A percentile compares a stretch with the other conserved stretches of the same genome.
These are phyloP conservation scores for Percina caprodes DNA, from an alignment of 2,113 vertebrate genomes.

Conservation along the genomic window DNA sequence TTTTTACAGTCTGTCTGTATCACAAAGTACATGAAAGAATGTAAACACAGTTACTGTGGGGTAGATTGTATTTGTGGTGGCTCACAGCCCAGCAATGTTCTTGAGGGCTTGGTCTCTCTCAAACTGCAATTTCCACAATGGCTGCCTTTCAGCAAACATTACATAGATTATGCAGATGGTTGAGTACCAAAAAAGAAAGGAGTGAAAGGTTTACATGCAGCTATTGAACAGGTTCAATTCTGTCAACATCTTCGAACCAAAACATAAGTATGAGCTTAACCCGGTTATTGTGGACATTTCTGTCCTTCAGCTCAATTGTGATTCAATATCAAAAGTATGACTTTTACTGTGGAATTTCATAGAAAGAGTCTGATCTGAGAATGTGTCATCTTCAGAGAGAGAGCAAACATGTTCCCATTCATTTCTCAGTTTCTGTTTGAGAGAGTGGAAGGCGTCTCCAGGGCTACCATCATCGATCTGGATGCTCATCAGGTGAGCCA, in stretches of 20 bases:
- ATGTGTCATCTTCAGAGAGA: constrained; percentile 11
- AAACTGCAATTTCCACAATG: neutral
- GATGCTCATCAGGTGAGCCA: constrained; percentile 96
- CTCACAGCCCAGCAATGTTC: too few species aligned
- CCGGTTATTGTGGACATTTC: neutral
- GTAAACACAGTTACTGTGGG: too few species aligned
- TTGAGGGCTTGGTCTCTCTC: neutral
- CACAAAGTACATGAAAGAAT: too few species aligned
- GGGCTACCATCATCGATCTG: constrained; percentile 94
- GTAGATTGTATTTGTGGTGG: too few species aligned
- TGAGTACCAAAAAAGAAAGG: neutral
- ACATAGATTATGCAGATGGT: neutral
- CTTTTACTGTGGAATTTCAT: neutral
- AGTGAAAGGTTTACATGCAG: neutral
- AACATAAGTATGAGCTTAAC: neutral
- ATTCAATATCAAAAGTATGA: neutral
- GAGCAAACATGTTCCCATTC: constrained; percentile 16
- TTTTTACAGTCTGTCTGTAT: too few species aligned
- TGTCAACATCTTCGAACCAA: neutral
- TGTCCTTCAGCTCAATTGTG: neutral
- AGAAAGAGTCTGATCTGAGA: neutral
- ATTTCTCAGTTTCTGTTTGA: constrained; percentile 93
- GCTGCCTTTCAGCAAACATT: neutral
- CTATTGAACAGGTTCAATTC: neutral
- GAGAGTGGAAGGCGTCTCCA: constrained; percentile 91